These are phyloP conservation scores for Pseudorhiza aurosa DNA, from an alignment of 30 jellyfish, hydroid and myxozoan species.

Conservation along the genomic window DNA sequence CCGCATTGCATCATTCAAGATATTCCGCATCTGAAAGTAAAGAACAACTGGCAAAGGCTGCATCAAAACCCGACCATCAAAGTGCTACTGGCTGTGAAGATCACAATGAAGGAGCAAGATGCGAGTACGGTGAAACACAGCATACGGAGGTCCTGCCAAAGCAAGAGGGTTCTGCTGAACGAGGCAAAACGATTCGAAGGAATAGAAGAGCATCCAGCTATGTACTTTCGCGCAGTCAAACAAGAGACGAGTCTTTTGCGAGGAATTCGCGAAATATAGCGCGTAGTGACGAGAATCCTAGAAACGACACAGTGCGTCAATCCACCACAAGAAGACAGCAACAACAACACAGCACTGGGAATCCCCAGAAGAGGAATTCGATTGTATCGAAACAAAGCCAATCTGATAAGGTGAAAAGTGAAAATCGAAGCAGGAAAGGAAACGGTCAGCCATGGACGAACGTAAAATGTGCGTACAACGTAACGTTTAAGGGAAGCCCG, in stretches of 20 bases:
- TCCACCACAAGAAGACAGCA: not conserved
- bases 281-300: not conserved
- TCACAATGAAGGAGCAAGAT: no score
- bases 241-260: not conserved
- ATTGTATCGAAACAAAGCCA: not conserved
- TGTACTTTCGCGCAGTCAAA: not conserved
- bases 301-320: not conserved
- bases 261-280: not conserved
- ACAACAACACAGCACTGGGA: not conserved
- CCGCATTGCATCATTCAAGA: not conserved
- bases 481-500: not conserved
- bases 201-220: not conserved
- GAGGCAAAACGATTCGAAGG: not conserved
- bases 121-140: no score
- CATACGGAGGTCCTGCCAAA: not conserved
- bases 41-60: not conserved
- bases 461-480: not conserved
- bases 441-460: slow-evolving; percentile 16
- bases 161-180: not conserved
- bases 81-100: no score
- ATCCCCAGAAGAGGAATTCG: not conserved
- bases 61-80: not conserved
- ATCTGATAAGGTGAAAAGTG: not conserved
- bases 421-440: not conserved
- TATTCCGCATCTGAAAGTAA: not conserved